phyloP scores from a whole-genome alignment of 64 coral and sea anemone species.

The Montipora cactus region DNA sequence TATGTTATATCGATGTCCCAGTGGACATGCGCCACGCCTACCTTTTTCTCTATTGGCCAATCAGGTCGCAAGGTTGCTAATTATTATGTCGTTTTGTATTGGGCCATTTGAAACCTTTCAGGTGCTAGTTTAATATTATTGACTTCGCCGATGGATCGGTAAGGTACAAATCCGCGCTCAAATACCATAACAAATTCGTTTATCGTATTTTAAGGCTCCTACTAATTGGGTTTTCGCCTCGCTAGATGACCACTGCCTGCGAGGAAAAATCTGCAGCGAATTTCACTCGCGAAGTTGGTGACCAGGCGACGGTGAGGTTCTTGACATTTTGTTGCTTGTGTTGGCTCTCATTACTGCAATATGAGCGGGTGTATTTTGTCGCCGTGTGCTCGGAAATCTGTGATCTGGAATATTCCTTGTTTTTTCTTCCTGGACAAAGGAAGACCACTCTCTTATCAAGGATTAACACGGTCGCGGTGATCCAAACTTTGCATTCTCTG shows the following conservation, averaged over 20 bases:
- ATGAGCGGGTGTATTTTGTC: not conserved
- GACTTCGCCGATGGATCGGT: slow-evolving; percentile 26
- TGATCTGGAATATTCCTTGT: slow-evolving; percentile 7
- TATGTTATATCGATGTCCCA: slow-evolving; percentile 59
- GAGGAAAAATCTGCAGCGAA: slow-evolving; percentile 52
- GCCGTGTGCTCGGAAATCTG: slow-evolving; percentile 1
- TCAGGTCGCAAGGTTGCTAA: not conserved
- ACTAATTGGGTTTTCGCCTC: not conserved
- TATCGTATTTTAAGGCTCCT: too few species aligned
- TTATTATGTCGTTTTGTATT: slow-evolving; percentile 50
- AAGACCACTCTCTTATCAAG: not conserved
- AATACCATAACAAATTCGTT: not conserved
- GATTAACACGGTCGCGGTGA: not conserved
- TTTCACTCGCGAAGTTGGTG: slow-evolving; percentile 59
- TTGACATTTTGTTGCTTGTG: slow-evolving; percentile 2
- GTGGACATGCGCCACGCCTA: slow-evolving; percentile 12
- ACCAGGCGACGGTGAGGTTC: slow-evolving; percentile 28
- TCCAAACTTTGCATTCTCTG: not conserved
- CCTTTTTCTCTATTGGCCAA: not conserved
- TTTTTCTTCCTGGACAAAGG: slow-evolving; percentile 23
- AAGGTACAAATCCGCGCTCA: not conserved
- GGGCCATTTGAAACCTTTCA: slow-evolving; percentile 37
- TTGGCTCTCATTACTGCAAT: slow-evolving; percentile 15
- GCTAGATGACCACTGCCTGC: slow-evolving; percentile 56
- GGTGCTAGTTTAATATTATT: slow-evolving; percentile 3